Evolutionary conservation across 2,797 vertebrate genomes (phyloP), one percentile per base, ranked within the genome.

Genomic region (Odontamblyopus lacepedii): DNA sequence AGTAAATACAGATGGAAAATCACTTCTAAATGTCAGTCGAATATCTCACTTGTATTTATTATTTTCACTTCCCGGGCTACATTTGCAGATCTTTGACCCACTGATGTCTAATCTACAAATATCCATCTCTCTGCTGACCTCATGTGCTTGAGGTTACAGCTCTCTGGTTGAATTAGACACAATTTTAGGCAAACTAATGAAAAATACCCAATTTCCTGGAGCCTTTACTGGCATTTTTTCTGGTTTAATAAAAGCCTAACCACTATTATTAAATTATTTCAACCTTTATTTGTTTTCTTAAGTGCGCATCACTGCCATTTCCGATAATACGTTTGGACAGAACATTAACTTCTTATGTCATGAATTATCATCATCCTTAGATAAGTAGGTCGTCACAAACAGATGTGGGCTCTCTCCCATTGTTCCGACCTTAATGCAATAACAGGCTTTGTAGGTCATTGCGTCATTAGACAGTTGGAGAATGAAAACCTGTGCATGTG

Each of bases 401-500:
- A 78, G 76, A 80, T 50, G 50, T 23, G 70, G 55, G 63, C 8
- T 51, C 64, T 72, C 81, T 66, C 78, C 71, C 74, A 68, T 73
- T 76, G 67, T 78, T 78, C 66, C 57, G 51, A 63, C 29, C 44
- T 56, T 38, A 61, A 72, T 81, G 64, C 30, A 89, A 75, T 79
- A 77, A 76, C 63, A 69, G 68, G 15, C 48, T 70, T 75, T 57
- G 71, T 61, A 70, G 69, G 60, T 67, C 53, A 73, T 70, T 71
- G 67, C 71, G 74, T 9, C 74, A 72, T 79, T 69, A 70, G 65
- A 76, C 80, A 82, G 78, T 71, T 32, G 27, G 41, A 65, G 76
- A 41, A 80, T 67, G 59, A 73, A 85, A 84, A 74, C 66, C 70
- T 71, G 61, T 60, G 70, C 62, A 55, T 78, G 78, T 69, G 65